Percentiles rank a stretch among this genome's conserved stretches.
These are phyloP conservation scores for Picus viridis DNA, from an alignment of 2,797 vertebrate genomes.

Conservation along the genomic window DNA sequence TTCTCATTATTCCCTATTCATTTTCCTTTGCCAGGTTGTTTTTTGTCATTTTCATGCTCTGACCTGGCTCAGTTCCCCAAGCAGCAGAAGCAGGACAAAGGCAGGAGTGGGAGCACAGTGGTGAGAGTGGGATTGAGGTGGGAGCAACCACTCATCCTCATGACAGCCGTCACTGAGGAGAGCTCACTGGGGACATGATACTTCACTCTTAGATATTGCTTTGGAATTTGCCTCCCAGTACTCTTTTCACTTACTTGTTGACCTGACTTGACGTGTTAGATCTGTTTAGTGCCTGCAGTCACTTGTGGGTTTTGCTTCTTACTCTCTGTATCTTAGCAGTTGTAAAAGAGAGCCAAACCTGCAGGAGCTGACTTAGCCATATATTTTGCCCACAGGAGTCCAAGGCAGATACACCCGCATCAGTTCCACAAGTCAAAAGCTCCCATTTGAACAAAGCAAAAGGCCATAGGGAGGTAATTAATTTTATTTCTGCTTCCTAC, in stretches of 20 bases:
- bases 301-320: background rate
- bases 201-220: background rate
- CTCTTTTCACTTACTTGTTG: background rate
- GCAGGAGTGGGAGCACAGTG: background rate
- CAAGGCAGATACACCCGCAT: background rate
- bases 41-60: conserved; percentile 20
- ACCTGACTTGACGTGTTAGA: background rate
- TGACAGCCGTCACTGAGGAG: background rate
- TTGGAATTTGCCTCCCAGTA: background rate
- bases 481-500: background rate
- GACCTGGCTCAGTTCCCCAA: background rate
- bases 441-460: background rate
- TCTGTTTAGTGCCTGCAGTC: background rate
- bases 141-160: background rate
- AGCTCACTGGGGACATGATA: background rate
- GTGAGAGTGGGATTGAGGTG: background rate
- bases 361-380: background rate
- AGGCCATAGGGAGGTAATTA: background rate
- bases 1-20: background rate
- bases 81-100: conserved; percentile 32
- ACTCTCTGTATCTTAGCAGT: background rate
- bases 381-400: background rate
- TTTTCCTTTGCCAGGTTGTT: conserved; percentile 25
- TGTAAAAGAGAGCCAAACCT: background rate
- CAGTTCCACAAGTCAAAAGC: background rate